These are phyloP conservation scores for Cygnus atratus DNA, from an alignment of 2,113 vertebrate species.

Conservation along the genomic window DNA sequence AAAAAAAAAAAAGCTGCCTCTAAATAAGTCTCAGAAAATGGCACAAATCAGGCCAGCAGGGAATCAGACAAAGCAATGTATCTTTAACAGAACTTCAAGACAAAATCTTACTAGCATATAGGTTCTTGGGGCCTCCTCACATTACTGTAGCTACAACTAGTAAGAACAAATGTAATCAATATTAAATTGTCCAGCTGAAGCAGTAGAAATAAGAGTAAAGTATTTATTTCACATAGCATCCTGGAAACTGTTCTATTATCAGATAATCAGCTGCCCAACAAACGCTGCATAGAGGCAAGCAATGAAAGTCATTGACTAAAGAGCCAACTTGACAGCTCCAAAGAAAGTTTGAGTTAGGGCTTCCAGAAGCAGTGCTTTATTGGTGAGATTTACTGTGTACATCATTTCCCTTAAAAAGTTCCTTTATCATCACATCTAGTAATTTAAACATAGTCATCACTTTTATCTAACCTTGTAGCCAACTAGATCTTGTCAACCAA, in stretches of 20 bases:
- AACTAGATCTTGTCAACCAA: neutral
- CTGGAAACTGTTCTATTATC: slow-evolving; percentile 10
- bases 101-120: neutral
- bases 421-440: neutral
- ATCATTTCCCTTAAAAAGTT: neutral
- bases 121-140: neutral
- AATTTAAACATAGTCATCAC: neutral
- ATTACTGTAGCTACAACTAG: slow-evolving; percentile 18
- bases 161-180: slow-evolving; percentile 18
- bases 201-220: slow-evolving; percentile 35
- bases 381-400: neutral
- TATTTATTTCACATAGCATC: neutral
- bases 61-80: neutral
- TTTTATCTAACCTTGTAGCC: neutral
- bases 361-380: neutral
- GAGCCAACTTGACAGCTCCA: slow-evolving; percentile 2
- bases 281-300: slow-evolving; percentile 8
- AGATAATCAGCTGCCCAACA: slow-evolving; percentile 41
- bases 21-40: slow-evolving; percentile 5
- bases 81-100: neutral
- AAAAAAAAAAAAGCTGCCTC: neutral
- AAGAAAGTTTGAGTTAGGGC: slow-evolving; percentile 36
- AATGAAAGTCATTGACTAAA: slow-evolving; percentile 28
- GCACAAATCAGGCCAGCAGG: neutral
- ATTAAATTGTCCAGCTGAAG: slow-evolving; percentile 18